phyloP scores from a whole-genome alignment of 2,113 vertebrate genomes.

The Blennius ocellaris region DNA sequence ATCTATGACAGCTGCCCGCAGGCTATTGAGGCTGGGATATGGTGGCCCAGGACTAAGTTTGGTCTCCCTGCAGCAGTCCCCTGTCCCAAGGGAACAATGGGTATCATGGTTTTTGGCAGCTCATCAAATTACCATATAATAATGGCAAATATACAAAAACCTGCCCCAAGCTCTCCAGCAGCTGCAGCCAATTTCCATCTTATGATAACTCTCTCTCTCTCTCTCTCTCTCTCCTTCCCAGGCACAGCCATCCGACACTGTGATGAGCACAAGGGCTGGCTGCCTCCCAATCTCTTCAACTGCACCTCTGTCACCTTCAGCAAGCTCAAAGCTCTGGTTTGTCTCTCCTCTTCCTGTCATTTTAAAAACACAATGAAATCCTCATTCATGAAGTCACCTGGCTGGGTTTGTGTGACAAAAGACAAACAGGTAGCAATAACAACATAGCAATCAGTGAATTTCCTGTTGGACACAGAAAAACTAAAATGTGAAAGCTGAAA shows the following conservation, averaged over 20 bases:
- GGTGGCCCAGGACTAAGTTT: slow-evolving; percentile 97
- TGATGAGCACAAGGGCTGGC: slow-evolving; percentile 95
- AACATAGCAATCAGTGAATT: too few relatives aligned
- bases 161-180: slow-evolving; percentile 50
- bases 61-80: slow-evolving; percentile 92
- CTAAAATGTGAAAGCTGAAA: too few relatives aligned
- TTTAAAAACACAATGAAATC: too few relatives aligned
- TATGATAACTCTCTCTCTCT: neutral
- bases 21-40: slow-evolving; percentile 91
- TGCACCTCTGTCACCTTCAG: slow-evolving; percentile 91
- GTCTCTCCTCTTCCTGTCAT: slow-evolving; percentile 45
- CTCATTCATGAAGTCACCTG: too few relatives aligned
- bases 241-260: slow-evolving; percentile 95
- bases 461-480: too few relatives aligned
- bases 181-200: slow-evolving; percentile 22
- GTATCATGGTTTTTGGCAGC: slow-evolving; percentile 78
- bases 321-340: slow-evolving; percentile 88
- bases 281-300: slow-evolving; percentile 95
- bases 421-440: too few relatives aligned
- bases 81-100: slow-evolving; percentile 92
- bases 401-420: too few relatives aligned
- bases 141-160: slow-evolving; percentile 53
- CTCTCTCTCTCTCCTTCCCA: slow-evolving; percentile 55
- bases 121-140: slow-evolving; percentile 69
- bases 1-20: slow-evolving; percentile 98